Evolutionary conservation across 2,113 vertebrate species (phyloP).

Genomic region (Phalacrocorax pelagicus): DNA sequence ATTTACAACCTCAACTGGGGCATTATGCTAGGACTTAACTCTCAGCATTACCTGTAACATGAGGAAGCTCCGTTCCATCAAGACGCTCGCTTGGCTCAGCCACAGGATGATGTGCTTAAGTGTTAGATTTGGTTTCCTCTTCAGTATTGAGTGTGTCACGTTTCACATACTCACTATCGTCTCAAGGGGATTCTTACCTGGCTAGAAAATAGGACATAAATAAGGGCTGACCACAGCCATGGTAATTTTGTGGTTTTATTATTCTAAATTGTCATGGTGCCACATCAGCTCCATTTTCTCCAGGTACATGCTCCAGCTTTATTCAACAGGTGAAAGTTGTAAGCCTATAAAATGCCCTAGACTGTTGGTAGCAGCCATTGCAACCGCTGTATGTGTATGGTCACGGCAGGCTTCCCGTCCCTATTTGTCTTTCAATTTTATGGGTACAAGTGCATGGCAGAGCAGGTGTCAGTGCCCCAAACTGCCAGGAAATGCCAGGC

Average conservation of each 20-base stretch:
- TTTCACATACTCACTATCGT: not conserved
- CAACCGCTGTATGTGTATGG: not conserved
- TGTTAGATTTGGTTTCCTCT: not conserved
- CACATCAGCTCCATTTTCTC: not conserved
- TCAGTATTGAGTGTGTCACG: fast-evolving
- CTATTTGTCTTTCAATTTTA: not conserved
- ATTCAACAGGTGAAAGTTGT: not conserved
- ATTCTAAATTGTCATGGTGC: not conserved
- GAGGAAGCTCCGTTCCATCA: not conserved
- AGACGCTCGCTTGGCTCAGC: fast-evolving
- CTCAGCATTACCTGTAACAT: not conserved
- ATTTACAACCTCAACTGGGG: fast-evolving
- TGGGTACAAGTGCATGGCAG: not conserved
- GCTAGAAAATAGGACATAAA: not conserved
- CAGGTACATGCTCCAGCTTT: not conserved
- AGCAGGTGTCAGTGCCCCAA: not conserved
- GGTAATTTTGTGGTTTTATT: not conserved
- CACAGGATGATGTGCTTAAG: fast-evolving
- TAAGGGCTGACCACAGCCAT: not conserved
- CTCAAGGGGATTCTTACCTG: not conserved
- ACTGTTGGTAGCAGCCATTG: not conserved
- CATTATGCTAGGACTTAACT: fast-evolving
- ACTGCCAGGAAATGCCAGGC: not conserved
- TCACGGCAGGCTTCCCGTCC: not conserved
- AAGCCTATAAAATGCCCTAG: not conserved